Evolutionary conservation across 1,140 invertebrate species (phyloP).

Genomic region (Pseudobourletiella spinata): DNA sequence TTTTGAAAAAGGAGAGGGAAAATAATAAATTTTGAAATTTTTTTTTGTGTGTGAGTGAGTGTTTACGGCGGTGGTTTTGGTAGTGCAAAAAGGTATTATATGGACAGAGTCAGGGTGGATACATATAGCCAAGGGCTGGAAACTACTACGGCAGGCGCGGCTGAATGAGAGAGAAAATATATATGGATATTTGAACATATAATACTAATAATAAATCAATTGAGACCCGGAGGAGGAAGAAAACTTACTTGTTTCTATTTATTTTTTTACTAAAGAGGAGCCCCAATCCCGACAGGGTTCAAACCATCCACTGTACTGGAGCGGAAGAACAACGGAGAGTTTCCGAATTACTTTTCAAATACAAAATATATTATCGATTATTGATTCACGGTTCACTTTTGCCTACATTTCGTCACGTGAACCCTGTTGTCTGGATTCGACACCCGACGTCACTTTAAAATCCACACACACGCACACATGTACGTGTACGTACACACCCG

Average conservation of each 20-base stretch:
- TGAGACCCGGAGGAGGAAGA: background rate
- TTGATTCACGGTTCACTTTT: background rate
- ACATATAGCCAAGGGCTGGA: too few species aligned
- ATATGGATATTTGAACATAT: background rate
- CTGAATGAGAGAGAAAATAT: too few species aligned
- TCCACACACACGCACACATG: background rate
- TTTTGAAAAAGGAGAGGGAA: too few species aligned
- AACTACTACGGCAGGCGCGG: too few species aligned
- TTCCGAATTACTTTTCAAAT: background rate
- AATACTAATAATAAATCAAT: background rate
- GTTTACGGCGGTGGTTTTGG: too few species aligned
- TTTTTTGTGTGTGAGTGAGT: too few species aligned
- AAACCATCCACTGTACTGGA: background rate
- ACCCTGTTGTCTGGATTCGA: background rate
- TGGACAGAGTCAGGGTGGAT: too few species aligned
- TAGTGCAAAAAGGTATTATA: too few species aligned
- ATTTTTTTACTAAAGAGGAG: too few species aligned
- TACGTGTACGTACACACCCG: background rate
- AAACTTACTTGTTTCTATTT: too few species aligned
- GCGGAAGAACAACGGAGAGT: background rate
- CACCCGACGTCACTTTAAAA: background rate
- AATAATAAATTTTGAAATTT: too few species aligned
- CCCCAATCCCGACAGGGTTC: too few species aligned
- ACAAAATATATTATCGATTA: background rate
- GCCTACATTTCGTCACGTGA: background rate